Evolutionary conservation across 2,888 invertebrate species (phyloP).

Genomic region (Anaspis maculata): DNA sequence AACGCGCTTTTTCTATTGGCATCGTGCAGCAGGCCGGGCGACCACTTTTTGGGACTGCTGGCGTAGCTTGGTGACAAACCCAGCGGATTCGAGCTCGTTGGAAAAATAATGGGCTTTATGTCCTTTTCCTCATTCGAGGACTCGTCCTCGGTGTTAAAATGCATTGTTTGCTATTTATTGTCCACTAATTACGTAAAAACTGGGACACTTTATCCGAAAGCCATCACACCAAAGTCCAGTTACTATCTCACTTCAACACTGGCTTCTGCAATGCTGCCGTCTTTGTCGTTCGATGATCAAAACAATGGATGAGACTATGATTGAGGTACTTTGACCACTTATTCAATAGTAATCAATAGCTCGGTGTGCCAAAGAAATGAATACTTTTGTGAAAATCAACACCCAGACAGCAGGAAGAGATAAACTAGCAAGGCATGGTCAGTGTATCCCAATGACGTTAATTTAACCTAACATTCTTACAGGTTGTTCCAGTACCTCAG

Average conservation of each 20-base stretch:
- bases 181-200: neutral
- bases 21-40: conserved; percentile 51
- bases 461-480: conserved; percentile 29
- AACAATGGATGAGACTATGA: conserved; percentile 10
- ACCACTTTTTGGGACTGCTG: conserved; percentile 41
- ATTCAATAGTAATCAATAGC: conserved; percentile 5
- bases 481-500: conserved; percentile 79
- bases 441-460: too few species aligned
- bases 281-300: conserved; percentile 3
- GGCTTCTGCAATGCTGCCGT: neutral
- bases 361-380: conserved; percentile 31
- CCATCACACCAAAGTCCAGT: conserved; percentile 1
- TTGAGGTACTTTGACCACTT: conserved; percentile 2
- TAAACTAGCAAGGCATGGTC: conserved; percentile 43
- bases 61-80: conserved; percentile 21
- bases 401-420: conserved; percentile 46
- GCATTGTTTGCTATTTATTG: conserved; percentile 7
- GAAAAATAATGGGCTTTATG: conserved; percentile 28
- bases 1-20: conserved; percentile 78
- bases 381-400: conserved; percentile 42
- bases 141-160: conserved; percentile 11
- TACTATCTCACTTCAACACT: conserved; percentile 7
- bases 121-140: conserved; percentile 29
- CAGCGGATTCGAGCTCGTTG: conserved; percentile 8
- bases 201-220: neutral